Base-by-base conservation (phyloP, 1,140 invertebrate species). In the Anastrepha obliqua region DNA sequence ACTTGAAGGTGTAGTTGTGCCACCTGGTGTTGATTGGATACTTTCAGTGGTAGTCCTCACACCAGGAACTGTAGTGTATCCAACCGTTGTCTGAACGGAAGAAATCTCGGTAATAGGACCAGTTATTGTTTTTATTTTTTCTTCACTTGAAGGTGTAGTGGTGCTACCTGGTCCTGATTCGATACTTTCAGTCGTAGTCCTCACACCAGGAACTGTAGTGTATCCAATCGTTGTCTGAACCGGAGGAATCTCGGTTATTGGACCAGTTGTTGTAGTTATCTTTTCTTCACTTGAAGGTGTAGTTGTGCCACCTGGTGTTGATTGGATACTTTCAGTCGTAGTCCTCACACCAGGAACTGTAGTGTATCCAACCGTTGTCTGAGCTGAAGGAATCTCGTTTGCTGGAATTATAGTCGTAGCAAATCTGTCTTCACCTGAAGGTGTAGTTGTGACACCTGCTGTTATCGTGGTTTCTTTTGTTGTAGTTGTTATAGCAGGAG, bases 71-170 rank as follows among this genome's bases (percentile, higher is more conserved):
- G 87, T 88, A 15, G 58, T 78, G 39, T 70, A 64, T 59, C 87
- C 87, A 29, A 70, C 39, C 59, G 91, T 90, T 51, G 90, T 88
- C 39, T 58, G 62, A 2, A 8, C 17, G 8, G 8, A 74, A 51
- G 39, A 8, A 78, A 70, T 15, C n/a, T 70, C 67, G 7, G 64
- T 67, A 0, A 11, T 9, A 1, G 64, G 64, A 29, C 17, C 44
- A 7, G n/a, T 15, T 11, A 44, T 51, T 0, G 60, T 87, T 3
- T 42, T 87, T n/a, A 42, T 39, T 15, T 0, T 17, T 11, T 11
- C 64, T 9, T 55, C 9, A 0, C 5, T 9, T 55, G 51, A 55
- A 44, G 78, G 85, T 70, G 5, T 58, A 3, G 51, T 70, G 11
- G 15, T 51, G 3, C 1, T 29, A 7, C 15, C 9, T 2, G 78